Conservation (phyloP, 1,140 invertebrate species). For the Mamestra configurata region DNA sequence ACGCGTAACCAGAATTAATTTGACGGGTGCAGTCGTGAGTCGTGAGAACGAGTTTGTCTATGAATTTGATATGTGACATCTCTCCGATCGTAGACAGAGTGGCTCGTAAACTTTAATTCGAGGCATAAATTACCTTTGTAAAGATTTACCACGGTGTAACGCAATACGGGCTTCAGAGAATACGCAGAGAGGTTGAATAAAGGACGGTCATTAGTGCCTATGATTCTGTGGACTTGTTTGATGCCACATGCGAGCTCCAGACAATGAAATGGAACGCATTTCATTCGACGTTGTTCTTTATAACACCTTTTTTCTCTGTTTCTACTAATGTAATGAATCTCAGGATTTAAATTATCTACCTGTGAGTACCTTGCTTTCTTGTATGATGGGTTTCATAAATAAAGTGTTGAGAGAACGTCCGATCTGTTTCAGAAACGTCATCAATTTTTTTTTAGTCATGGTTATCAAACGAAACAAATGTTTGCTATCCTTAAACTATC, state of each 20-base stretch:
- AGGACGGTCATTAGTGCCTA: slow-evolving; percentile 68
- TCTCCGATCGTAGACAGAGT: slow-evolving; percentile 68
- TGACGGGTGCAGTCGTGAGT: slow-evolving; percentile 71
- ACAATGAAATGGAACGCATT: slow-evolving; percentile 61
- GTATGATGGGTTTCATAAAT: neutral
- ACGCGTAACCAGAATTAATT: slow-evolving; percentile 71
- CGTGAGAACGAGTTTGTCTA: slow-evolving; percentile 69
- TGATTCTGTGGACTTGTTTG: slow-evolving; percentile 58
- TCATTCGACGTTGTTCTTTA: slow-evolving; percentile 40
- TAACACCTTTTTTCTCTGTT: slow-evolving; percentile 34
- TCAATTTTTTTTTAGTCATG: slow-evolving; percentile 5
- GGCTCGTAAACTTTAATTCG: slow-evolving; percentile 78
- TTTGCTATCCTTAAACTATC: slow-evolving; percentile 30
- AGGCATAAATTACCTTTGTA: slow-evolving; percentile 74
- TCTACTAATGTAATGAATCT: slow-evolving; percentile 28
- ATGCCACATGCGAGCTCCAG: slow-evolving; percentile 40
- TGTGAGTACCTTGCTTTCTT: slow-evolving; percentile 11
- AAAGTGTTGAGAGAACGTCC: neutral
- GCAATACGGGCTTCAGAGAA: slow-evolving; percentile 66
- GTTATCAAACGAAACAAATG: slow-evolving; percentile 22
- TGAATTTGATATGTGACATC: slow-evolving; percentile 79
- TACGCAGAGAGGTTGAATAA: slow-evolving; percentile 66
- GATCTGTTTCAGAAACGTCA: neutral
- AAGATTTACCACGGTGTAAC: slow-evolving; percentile 74
- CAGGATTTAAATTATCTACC: slow-evolving; percentile 28